A percentile compares a stretch with the other conserved stretches of the same genome.
These are phyloP conservation scores for Thaleichthys pacificus DNA, from an alignment of 2,797 vertebrate species.

Conservation along the genomic window DNA sequence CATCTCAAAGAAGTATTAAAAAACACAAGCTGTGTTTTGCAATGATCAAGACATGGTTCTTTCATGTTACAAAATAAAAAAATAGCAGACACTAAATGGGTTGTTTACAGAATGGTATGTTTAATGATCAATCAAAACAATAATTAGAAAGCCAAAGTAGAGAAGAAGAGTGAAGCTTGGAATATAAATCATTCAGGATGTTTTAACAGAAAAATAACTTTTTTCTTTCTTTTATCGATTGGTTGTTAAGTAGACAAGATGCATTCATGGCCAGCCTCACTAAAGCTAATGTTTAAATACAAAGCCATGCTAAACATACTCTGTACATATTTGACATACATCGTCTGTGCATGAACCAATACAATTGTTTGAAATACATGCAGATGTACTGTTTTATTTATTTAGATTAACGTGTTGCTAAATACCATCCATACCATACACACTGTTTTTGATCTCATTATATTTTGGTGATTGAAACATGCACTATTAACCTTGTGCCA, in stretches of 20 bases:
- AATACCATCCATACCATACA: no score
- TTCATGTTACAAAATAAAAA: conserved; percentile 43
- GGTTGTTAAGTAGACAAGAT: neutral
- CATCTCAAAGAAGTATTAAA: conserved; percentile 39
- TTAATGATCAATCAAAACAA: conserved; percentile 78
- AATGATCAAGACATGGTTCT: conserved; percentile 61
- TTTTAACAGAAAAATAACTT: conserved; percentile 27
- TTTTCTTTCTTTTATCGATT: neutral
- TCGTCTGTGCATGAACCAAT: no score
- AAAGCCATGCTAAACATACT: no score
- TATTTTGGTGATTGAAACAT: no score
- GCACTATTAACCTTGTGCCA: no score
- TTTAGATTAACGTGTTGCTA: no score
- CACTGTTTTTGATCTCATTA: no score
- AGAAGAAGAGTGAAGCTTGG: conserved; percentile 41
- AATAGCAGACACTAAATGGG: conserved; percentile 61
- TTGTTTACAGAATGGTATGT: conserved; percentile 50
- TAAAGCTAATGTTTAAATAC: neutral
- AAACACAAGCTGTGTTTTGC: conserved; percentile 46
- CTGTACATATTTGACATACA: no score
- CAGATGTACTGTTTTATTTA: no score
- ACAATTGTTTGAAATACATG: no score
- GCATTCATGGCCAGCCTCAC: neutral
- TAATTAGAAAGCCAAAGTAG: conserved; percentile 70
- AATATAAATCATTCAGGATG: conserved; percentile 63